Evolutionary conservation across 2,797 vertebrate species (phyloP).

Genomic region (Alcedo atthis): DNA sequence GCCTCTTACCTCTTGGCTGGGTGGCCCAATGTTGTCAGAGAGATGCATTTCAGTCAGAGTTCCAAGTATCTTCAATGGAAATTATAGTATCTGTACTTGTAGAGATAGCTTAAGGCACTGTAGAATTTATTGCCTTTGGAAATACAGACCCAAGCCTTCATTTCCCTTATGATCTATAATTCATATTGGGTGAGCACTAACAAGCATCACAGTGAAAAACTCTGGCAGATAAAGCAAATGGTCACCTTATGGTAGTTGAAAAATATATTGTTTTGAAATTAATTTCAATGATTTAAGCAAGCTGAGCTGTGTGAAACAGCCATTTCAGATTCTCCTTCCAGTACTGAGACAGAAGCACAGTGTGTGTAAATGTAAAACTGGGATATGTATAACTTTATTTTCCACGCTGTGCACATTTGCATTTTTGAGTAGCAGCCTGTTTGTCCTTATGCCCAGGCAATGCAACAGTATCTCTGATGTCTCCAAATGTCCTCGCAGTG

Average conservation of each 20-base stretch:
- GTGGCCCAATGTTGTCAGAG: not conserved
- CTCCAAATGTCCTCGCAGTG: conserved; percentile 9
- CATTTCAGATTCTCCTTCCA: not conserved
- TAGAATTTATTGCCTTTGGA: not conserved
- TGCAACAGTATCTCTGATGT: conserved; percentile 9
- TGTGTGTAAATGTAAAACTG: not conserved
- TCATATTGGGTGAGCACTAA: not conserved
- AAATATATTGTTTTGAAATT: not conserved
- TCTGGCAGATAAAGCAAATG: not conserved
- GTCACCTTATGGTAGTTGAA: not conserved
- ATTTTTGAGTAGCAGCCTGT: conserved; percentile 48
- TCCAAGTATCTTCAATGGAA: not conserved
- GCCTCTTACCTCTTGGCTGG: not conserved
- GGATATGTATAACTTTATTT: not conserved
- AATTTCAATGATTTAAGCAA: not conserved
- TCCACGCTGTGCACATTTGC: not conserved
- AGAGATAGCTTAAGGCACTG: not conserved
- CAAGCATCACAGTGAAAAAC: not conserved
- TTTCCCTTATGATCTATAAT: not conserved
- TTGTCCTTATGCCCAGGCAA: conserved; percentile 33
- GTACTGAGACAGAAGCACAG: not conserved
- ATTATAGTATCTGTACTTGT: not conserved
- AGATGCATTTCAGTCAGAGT: not conserved
- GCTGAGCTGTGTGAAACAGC: not conserved
- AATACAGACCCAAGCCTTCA: fast-evolving